These are phyloP conservation scores for Schizopygopsis malacanthus DNA, from an alignment of 2,797 vertebrate genomes.

Conservation along the genomic window DNA sequence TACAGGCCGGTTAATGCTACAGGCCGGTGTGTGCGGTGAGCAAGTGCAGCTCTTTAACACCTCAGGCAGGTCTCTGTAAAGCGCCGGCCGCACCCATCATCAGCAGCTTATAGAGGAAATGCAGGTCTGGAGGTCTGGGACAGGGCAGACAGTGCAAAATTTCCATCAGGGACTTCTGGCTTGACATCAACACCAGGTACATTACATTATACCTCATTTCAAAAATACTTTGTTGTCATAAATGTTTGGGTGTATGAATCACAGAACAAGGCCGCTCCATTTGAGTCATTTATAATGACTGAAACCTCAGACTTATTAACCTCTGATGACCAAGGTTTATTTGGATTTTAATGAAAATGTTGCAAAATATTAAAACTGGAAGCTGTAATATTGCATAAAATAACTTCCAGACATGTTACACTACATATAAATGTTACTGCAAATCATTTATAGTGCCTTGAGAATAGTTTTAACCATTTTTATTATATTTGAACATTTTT, in stretches of 20 bases:
- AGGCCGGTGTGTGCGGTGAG: slow-evolving; percentile 12
- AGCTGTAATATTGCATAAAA: not conserved
- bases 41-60: slow-evolving; percentile 30
- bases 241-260: slow-evolving; percentile 15
- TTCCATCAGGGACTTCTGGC: slow-evolving; percentile 7
- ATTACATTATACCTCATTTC: slow-evolving; percentile 4
- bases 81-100: slow-evolving; percentile 1
- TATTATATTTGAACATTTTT: not conserved
- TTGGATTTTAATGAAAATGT: not conserved
- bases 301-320: slow-evolving; percentile 11
- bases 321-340: not conserved
- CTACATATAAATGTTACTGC: not conserved
- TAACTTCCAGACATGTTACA: not conserved
- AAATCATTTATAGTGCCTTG: not conserved
- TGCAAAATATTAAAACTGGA: not conserved
- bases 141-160: slow-evolving; percentile 1
- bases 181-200: slow-evolving; percentile 27
- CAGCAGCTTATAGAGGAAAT: slow-evolving; percentile 34
- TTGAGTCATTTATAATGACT: not conserved
- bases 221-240: not conserved
- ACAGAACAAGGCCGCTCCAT: not conserved
- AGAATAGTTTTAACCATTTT: not conserved
- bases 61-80: slow-evolving; percentile 37
- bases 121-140: slow-evolving; percentile 34
- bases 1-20: not conserved